Conservation (phyloP, 2,888 invertebrate species). For the Taphrorychus bicolor region DNA sequence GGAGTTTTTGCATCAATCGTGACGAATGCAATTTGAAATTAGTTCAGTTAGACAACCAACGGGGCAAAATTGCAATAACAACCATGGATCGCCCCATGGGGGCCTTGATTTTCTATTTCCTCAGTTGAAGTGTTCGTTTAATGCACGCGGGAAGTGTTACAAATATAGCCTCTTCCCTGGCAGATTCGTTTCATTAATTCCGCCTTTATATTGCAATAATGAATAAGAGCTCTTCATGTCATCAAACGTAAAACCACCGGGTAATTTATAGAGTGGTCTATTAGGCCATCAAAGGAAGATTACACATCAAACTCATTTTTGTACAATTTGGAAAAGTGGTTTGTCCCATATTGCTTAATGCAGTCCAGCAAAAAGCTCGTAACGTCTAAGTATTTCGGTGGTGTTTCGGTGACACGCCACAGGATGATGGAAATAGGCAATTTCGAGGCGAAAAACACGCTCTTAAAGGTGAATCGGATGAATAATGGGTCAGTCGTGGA, state of each 20-base stretch:
- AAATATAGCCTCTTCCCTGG: constrained; percentile 1
- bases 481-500: neutral
- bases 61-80: neutral
- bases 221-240: neutral
- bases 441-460: constrained; percentile 7
- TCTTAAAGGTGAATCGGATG: neutral
- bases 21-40: neutral
- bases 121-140: constrained; percentile 16
- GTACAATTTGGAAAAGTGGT: neutral
- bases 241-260: neutral
- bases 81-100: constrained; percentile 17
- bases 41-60: neutral
- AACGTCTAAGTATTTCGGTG: neutral
- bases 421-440: neutral
- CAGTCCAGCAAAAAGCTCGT: neutral
- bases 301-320: neutral
- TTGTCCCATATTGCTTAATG: neutral
- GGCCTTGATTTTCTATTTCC: constrained; percentile 26
- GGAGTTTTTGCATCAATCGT: constrained; percentile 6
- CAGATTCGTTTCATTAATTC: neutral
- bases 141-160: constrained; percentile 12
- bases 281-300: neutral
- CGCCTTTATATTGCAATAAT: neutral
- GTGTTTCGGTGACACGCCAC: neutral
- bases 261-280: neutral